Evolutionary conservation across 2,888 invertebrate genomes (phyloP), one percentile per base, ranked within the genome.

Genomic region (Ichneumon xanthorius): DNA sequence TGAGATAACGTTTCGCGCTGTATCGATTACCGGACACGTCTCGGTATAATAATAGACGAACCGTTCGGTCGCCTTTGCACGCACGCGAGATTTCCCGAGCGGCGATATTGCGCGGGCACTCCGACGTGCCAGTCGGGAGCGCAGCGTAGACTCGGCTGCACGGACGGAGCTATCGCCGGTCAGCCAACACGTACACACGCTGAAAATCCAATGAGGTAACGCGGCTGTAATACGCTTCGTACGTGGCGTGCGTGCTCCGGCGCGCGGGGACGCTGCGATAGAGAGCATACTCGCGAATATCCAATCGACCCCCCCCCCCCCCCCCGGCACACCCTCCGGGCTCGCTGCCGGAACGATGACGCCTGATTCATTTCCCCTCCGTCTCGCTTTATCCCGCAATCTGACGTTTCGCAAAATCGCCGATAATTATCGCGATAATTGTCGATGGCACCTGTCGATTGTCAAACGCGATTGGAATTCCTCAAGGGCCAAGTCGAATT

Each of bases 361-460:
- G 75, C 55, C 78, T 61, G 63, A 82, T 80, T 85, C 72, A 83
- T 78, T 77, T 68, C 53, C 67, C 53, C 26, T 65, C 55, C 53
- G 16, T 80, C 55, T 72, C 48, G 72, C 37, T 77, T 7, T 75
- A 37, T 65, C 48, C 71, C 58, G 61, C 68, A 9, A 37, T 40
- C 37, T 45, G 67, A 63, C 58, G 58, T 55, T 76, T 71, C 55
- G 72, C 22, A 61, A 85, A 85, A 82, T 84, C 80, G 79, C 80
- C 83, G 80, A 80, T 84, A 84, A 85, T 85, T 85, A 68, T 84
- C 79, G 80, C 82, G 82, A 80, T 82, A 85, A 85, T 85, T 80
- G 72, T 45, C 45, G 45, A 45, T 79, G 67, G 58, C 76, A 70
- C 26, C 72, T 82, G 79, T 76, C 79, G 71, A 82, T 82, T 63